Base-by-base conservation (phyloP, 2,113 vertebrate species). In the Notarius quadriscutis region DNA sequence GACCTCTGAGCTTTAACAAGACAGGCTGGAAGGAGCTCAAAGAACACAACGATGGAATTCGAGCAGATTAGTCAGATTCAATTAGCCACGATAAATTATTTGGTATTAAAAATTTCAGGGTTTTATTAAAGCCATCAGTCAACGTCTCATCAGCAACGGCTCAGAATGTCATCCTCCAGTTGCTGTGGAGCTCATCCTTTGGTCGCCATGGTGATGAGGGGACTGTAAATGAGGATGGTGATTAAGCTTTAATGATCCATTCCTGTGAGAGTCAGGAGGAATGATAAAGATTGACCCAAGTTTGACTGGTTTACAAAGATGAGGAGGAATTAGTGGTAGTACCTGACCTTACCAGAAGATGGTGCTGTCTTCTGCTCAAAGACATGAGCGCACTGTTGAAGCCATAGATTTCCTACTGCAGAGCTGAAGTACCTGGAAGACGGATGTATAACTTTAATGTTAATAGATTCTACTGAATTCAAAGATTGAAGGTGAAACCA, bases 81-180 rank as follows among this genome's bases (percentile, higher is more conserved):
- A 81, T 81, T 84, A 65, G 51, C 41, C 34, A 8, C 18, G 25
- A 20, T 80, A 51, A 79, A 88, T 41, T 65, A 53, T 84, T 53
- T 57, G 60, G 87, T 55, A 84, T 85, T 82, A 77, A 81, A 84
- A 85, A 60, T 30, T 60, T 78, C 48, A 41, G 15, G 41, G 67
- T 87, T 78, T 86, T 88, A 90, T 90, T 88, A 88, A 90, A 88
- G 60, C 83, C 87, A 88, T 90, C 89, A 87, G 34, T 90, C 89
- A 88, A 53, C 25, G 69, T 88, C 87, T 74, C 80, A 67, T 88
- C 84, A 86, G 80, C 34, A 34, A n/a, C 17, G n/a, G 51, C 3
- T 71, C 72, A 27, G 58, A 91, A 89, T 88, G 89, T 89, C 86
- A 89, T 72, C 22, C 10, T 17, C 80, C 22, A 74, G 34, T 83